phyloP scores from a whole-genome alignment of 1,140 invertebrate genomes.

The Nasonia vitripennis region DNA sequence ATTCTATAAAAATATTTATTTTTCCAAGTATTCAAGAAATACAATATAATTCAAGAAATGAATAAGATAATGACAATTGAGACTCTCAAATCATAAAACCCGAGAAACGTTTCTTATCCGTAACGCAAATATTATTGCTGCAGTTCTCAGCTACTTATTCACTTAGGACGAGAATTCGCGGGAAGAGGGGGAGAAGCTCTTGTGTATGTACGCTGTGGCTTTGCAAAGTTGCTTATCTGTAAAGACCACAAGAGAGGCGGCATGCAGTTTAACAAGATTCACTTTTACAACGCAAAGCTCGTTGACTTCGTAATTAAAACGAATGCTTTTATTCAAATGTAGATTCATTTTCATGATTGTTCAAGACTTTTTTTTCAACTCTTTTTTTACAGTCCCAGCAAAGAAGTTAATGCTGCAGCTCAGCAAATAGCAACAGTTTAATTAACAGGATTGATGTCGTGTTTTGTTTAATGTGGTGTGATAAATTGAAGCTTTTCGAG shows the following conservation, averaged over 20 bases:
- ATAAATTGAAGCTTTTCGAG: background rate
- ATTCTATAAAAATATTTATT: no score
- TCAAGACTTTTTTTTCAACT: no score
- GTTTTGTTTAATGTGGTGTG: background rate
- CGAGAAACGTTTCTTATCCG: no score
- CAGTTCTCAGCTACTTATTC: background rate
- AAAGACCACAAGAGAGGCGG: conserved; percentile 22
- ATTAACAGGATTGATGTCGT: background rate
- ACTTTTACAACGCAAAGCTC: conserved; percentile 19
- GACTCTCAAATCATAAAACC: no score
- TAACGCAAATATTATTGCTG: background rate
- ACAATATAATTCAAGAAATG: no score
- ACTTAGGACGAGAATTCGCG: background rate
- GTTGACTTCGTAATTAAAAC: background rate
- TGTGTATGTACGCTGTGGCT: background rate
- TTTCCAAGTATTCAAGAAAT: no score
- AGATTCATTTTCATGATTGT: no score
- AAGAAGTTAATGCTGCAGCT: background rate
- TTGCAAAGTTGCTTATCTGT: conserved; percentile 17
- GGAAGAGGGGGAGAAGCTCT: background rate
- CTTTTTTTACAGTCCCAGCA: background rate
- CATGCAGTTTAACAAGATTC: conserved; percentile 10
- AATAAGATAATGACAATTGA: no score
- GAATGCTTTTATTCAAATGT: no score
- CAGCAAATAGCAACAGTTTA: background rate